These are phyloP conservation scores for Neoitamus cyanurus DNA, from an alignment of 2,888 invertebrate species.

Conservation along the genomic window DNA sequence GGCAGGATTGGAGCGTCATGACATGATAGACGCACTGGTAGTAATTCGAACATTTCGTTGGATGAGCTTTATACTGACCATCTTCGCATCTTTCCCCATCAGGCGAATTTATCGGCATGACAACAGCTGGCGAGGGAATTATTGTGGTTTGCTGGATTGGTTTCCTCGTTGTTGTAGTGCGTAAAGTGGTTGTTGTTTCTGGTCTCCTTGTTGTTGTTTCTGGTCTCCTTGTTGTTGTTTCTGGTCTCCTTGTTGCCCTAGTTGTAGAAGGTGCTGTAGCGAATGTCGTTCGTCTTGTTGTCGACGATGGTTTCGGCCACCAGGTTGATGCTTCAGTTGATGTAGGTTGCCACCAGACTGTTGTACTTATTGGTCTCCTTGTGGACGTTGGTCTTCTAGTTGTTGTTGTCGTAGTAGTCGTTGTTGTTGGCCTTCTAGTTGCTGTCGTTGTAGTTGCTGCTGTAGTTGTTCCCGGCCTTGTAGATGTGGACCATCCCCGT, in stretches of 20 bases:
- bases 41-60: slow-evolving; percentile 79
- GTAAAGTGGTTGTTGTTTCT: too few relatives aligned
- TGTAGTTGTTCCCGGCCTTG: slow-evolving; percentile 46
- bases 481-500: slow-evolving; percentile 57
- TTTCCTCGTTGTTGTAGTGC: slow-evolving; percentile 57
- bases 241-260: slow-evolving; percentile 52
- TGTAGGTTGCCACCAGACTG: slow-evolving; percentile 58
- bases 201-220: slow-evolving; percentile 57
- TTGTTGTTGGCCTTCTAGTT: slow-evolving; percentile 51
- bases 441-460: background rate
- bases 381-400: slow-evolving; percentile 57
- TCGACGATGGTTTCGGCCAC: slow-evolving; percentile 51
- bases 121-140: slow-evolving; percentile 66
- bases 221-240: slow-evolving; percentile 58
- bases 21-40: slow-evolving; percentile 81
- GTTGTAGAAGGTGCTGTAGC: slow-evolving; percentile 55
- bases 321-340: slow-evolving; percentile 54
- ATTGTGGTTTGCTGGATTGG: slow-evolving; percentile 56
- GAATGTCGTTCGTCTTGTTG: slow-evolving; percentile 51
- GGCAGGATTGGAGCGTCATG: slow-evolving; percentile 78
- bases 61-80: slow-evolving; percentile 72
- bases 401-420: slow-evolving; percentile 55
- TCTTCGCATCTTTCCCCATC: slow-evolving; percentile 65
- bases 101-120: slow-evolving; percentile 64
- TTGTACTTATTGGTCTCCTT: slow-evolving; percentile 60